Conservation (phyloP, 1,140 invertebrate genomes). For the Geopemphigus sp. region DNA sequence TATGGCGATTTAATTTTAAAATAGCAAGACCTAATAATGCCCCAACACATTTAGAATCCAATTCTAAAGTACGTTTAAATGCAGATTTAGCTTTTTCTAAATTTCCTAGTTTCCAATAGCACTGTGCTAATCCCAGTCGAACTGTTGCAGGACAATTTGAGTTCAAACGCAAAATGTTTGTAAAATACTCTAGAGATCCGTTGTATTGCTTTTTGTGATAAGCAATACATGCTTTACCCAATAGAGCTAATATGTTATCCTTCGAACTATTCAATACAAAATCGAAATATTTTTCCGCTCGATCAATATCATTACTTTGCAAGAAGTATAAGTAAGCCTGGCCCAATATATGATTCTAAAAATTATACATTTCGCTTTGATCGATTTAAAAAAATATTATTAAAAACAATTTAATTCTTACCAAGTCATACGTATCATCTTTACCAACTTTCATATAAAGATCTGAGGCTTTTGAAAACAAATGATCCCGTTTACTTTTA, state of each 20-base stretch:
- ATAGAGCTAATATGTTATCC: no score
- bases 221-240: no score
- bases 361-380: no score
- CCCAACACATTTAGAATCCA: slow-evolving; percentile 92
- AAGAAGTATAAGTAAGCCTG: no score
- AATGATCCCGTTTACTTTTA: slow-evolving; percentile 90
- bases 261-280: no score
- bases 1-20: slow-evolving; percentile 88
- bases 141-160: slow-evolving; percentile 76
- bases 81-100: slow-evolving; percentile 93
- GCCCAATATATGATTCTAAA: no score
- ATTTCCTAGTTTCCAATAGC: slow-evolving; percentile 94
- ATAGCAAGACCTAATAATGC: slow-evolving; percentile 94
- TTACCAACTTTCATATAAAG: slow-evolving; percentile 98
- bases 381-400: no score
- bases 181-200: no score
- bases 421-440: slow-evolving; percentile 99
- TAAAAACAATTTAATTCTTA: slow-evolving; percentile 58
- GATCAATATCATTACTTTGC: no score
- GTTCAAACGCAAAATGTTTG: no score
- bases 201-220: no score
- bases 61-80: slow-evolving; percentile 89
- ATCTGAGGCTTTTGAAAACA: slow-evolving; percentile 94
- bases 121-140: slow-evolving; percentile 94
- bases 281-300: no score